A percentile compares a stretch with the other conserved stretches of the same genome.
These are phyloP conservation scores for Thecocarcelia acutangulata DNA, from an alignment of 2,888 invertebrate species.

Conservation along the genomic window DNA sequence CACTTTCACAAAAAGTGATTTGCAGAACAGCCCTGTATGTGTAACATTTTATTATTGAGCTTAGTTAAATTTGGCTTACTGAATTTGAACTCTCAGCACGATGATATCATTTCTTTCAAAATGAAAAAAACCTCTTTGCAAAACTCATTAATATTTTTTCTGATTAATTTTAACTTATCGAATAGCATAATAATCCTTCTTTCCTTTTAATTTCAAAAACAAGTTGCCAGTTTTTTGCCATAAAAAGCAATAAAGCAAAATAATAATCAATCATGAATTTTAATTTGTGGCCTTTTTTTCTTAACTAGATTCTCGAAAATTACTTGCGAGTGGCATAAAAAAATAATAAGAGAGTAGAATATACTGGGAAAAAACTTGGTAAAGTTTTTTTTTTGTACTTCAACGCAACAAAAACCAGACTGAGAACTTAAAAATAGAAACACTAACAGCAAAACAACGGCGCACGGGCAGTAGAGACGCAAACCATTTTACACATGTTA, in stretches of 20 bases:
- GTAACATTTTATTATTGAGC: no score
- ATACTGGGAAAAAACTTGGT: constrained; percentile 40
- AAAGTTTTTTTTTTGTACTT: constrained; percentile 21
- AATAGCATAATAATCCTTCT: constrained; percentile 35
- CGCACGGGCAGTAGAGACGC: constrained; percentile 34
- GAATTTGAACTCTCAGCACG: no score
- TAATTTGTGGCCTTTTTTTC: constrained; percentile 24
- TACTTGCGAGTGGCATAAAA: constrained; percentile 4
- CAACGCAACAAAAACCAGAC: constrained; percentile 47
- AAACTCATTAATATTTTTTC: no score
- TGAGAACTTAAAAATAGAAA: constrained; percentile 35
- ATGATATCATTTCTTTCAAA: no score
- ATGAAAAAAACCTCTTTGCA: no score
- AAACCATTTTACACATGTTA: constrained; percentile 27
- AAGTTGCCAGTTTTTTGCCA: constrained; percentile 11
- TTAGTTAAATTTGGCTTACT: no score
- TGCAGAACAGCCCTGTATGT: no score
- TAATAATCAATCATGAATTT: constrained; percentile 45
- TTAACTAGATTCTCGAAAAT: constrained; percentile 51
- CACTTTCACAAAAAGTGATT: no score
- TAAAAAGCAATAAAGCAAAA: constrained; percentile 26
- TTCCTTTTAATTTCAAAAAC: constrained; percentile 17
- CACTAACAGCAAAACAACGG: constrained; percentile 28
- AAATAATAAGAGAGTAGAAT: constrained; percentile 21
- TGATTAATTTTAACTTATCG: no score